phyloP scores from a whole-genome alignment of 2,113 vertebrate genomes.

The Megalops atlanticus region DNA sequence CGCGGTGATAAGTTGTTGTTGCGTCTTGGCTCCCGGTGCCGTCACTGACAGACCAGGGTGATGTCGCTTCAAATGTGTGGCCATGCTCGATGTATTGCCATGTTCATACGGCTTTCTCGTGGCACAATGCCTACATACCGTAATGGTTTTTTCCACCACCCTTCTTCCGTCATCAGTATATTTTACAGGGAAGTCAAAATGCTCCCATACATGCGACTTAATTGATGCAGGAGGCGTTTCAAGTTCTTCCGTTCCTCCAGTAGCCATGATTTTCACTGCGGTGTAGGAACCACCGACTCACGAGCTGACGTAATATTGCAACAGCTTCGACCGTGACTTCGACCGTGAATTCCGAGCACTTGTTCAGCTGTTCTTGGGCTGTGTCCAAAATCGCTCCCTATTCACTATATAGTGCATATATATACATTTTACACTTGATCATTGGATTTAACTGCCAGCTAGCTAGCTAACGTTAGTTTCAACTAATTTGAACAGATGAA shows the following conservation, averaged over 20 bases:
- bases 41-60: slow-evolving; percentile 16
- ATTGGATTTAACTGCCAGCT: too few species aligned
- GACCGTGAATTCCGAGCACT: too few species aligned
- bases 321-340: too few species aligned
- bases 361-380: too few species aligned
- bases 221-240: slow-evolving; percentile 22
- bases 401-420: too few species aligned
- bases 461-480: too few species aligned
- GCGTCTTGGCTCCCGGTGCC: not conserved
- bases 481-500: too few species aligned
- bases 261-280: slow-evolving; percentile 21
- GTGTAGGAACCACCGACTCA: too few species aligned
- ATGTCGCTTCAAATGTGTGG: slow-evolving; percentile 23
- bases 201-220: slow-evolving; percentile 23
- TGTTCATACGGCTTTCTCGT: slow-evolving; percentile 14
- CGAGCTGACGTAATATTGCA: too few species aligned
- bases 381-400: too few species aligned
- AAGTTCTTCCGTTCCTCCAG: slow-evolving; percentile 20
- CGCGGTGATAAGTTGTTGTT: slow-evolving; percentile 15
- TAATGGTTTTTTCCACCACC: slow-evolving; percentile 14
- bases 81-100: slow-evolving; percentile 25
- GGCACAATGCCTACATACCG: slow-evolving; percentile 15
- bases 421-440: too few species aligned
- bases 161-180: slow-evolving; percentile 23
- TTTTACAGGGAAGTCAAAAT: slow-evolving; percentile 31